Conservation (phyloP, 37 sponge, comb jelly and placozoan species). For the Aplysina aerophoba region DNA sequence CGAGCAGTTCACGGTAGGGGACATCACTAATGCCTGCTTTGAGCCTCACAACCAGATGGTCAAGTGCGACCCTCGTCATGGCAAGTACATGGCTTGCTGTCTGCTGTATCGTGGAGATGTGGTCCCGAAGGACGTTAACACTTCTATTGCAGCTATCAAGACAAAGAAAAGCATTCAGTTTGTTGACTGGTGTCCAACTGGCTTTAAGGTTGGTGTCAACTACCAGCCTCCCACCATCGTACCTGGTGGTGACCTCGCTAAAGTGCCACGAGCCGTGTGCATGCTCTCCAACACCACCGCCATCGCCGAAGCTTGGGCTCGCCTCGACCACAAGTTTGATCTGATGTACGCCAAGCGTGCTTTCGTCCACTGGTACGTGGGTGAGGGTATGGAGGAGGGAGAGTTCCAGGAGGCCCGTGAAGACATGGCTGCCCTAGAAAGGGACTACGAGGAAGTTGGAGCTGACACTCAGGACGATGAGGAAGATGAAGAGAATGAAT, state of each 20-base stretch:
- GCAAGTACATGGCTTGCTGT: constrained; percentile 99
- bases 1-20: constrained; percentile 85
- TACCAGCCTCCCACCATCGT: constrained; percentile 91
- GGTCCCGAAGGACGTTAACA: constrained; percentile 96
- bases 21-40: constrained; percentile 94
- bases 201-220: constrained; percentile 99
- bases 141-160: constrained; percentile 94
- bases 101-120: constrained; percentile 97
- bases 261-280: constrained; percentile 92
- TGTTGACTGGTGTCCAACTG: constrained; percentile 99
- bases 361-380: constrained; percentile 99
- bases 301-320: constrained; percentile 98
- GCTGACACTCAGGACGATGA: constrained; percentile 58
- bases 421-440: constrained; percentile 95
- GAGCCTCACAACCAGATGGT: constrained; percentile 99
- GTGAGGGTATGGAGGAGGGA: constrained; percentile 99
- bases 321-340: constrained; percentile 98
- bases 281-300: constrained; percentile 98
- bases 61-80: constrained; percentile 97
- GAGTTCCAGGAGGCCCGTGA: constrained; percentile 98
- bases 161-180: constrained; percentile 94
- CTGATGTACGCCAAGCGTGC: constrained; percentile 99
- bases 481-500: constrained; percentile 54
- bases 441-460: constrained; percentile 96
- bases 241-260: constrained; percentile 95